phyloP scores from a whole-genome alignment of 2,797 vertebrate genomes.

The Pipistrellus kuhlii region DNA sequence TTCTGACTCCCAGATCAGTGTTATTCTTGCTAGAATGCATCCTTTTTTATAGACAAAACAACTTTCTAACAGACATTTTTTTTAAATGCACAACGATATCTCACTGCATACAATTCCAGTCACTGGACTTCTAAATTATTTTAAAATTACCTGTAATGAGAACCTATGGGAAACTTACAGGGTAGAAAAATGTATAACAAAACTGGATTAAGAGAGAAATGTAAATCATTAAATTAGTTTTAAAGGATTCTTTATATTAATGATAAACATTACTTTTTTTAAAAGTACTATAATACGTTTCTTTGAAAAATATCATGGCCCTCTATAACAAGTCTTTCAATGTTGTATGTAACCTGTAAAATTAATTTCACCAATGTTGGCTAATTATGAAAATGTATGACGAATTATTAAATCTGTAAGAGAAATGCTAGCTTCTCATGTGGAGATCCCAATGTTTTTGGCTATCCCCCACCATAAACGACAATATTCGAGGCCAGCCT shows the following conservation, averaged over 20 bases:
- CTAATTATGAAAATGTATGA: conserved; percentile 80
- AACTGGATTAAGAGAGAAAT: conserved; percentile 70
- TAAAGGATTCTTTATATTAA: conserved; percentile 79
- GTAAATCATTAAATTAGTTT: conserved; percentile 79
- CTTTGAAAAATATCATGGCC: conserved; percentile 82
- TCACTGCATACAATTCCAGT: conserved; percentile 80
- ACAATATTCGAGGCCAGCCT: conserved; percentile 68
- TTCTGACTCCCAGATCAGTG: conserved; percentile 61
- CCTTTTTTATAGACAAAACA: conserved; percentile 59
- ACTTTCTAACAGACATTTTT: conserved; percentile 41
- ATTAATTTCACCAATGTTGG: conserved; percentile 68
- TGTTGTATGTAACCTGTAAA: conserved; percentile 80
- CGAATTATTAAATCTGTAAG: conserved; percentile 71
- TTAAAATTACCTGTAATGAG: conserved; percentile 74
- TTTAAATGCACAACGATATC: conserved; percentile 46
- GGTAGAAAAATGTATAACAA: conserved; percentile 76
- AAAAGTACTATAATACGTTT: conserved; percentile 78
- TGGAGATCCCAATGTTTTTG: conserved; percentile 76
- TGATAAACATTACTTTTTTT: conserved; percentile 76
- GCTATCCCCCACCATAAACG: conserved; percentile 57
- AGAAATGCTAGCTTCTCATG: conserved; percentile 77
- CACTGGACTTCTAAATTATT: conserved; percentile 84
- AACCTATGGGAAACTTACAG: conserved; percentile 75
- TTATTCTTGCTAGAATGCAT: conserved; percentile 52
- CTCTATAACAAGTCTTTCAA: conserved; percentile 80